A percentile compares a stretch with the other conserved stretches of the same genome.
These are phyloP conservation scores for Calephelis perditalis DNA, from an alignment of 2,888 invertebrate genomes.

Conservation along the genomic window DNA sequence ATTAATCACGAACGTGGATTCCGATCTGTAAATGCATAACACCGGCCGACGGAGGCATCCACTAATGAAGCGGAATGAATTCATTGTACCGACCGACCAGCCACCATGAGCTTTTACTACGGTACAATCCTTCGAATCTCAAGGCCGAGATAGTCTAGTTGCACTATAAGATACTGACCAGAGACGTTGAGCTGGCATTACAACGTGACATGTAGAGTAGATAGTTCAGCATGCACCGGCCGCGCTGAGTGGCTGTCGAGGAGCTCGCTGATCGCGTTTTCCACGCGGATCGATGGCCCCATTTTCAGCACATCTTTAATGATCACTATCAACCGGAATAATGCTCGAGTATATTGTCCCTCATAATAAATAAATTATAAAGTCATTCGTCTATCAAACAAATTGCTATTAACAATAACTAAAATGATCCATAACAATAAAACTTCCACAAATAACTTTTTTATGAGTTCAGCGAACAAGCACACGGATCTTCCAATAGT, in stretches of 20 bases:
- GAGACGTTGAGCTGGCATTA: background rate
- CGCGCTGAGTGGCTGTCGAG: constrained; percentile 11
- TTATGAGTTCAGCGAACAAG: too few relatives aligned
- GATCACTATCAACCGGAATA: constrained; percentile 7
- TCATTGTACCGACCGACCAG: constrained; percentile 26
- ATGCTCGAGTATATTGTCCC: too few relatives aligned
- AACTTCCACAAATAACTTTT: too few relatives aligned
- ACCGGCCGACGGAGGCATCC: constrained; percentile 28
- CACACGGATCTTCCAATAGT: too few relatives aligned
- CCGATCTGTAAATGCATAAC: constrained; percentile 30
- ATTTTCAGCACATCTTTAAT: constrained; percentile 21
- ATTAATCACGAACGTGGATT: constrained; percentile 26
- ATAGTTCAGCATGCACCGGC: background rate
- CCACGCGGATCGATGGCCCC: constrained; percentile 22
- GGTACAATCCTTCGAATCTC: background rate
- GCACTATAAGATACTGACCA: background rate
- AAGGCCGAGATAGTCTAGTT: constrained; percentile 10
- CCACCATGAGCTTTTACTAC: constrained; percentile 4
- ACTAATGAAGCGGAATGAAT: constrained; percentile 35
- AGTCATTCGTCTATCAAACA: too few relatives aligned
- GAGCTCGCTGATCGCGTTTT: constrained; percentile 17
- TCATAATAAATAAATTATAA: too few relatives aligned
- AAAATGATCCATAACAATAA: too few relatives aligned
- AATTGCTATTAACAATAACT: too few relatives aligned
- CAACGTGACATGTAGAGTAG: background rate